phyloP scores from a whole-genome alignment of 2,888 invertebrate species.

The Drosophila paracracens region DNA sequence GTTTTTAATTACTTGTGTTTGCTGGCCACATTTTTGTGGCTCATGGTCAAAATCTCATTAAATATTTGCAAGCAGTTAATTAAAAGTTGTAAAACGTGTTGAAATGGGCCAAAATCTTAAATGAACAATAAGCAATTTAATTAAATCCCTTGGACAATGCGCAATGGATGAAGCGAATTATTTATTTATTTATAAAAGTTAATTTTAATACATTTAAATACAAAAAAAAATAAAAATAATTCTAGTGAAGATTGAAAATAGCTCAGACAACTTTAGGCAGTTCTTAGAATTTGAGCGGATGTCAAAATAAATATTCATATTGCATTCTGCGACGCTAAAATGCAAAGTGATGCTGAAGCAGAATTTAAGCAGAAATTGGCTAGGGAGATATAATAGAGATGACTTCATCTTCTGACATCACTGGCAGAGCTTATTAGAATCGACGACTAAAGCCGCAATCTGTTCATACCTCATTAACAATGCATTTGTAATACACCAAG shows the following conservation, averaged over 20 bases:
- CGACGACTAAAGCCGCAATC: slow-evolving; percentile 16
- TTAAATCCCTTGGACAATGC: neutral
- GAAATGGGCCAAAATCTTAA: neutral
- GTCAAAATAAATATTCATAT: slow-evolving; percentile 19
- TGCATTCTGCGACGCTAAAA: slow-evolving; percentile 47
- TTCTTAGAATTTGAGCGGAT: neutral
- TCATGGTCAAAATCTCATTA: slow-evolving; percentile 59
- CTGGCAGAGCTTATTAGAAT: slow-evolving; percentile 24
- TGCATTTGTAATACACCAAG: slow-evolving; percentile 67
- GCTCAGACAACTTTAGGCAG: neutral
- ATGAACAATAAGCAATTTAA: neutral
- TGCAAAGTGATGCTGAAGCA: slow-evolving; percentile 22
- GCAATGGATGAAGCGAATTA: neutral
- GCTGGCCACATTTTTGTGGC: slow-evolving; percentile 21
- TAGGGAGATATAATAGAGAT: slow-evolving; percentile 38
- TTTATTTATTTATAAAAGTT: neutral
- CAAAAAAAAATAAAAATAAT: neutral
- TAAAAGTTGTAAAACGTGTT: neutral
- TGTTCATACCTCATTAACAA: slow-evolving; percentile 60
- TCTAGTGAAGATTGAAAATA: neutral
- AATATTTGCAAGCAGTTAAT: slow-evolving; percentile 22
- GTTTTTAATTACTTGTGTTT: slow-evolving; percentile 24
- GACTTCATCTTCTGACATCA: slow-evolving; percentile 70
- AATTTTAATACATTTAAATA: neutral
- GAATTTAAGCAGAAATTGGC: slow-evolving; percentile 20